Conservation (phyloP, 2,113 vertebrate genomes). For the Varanus komodoensis region DNA sequence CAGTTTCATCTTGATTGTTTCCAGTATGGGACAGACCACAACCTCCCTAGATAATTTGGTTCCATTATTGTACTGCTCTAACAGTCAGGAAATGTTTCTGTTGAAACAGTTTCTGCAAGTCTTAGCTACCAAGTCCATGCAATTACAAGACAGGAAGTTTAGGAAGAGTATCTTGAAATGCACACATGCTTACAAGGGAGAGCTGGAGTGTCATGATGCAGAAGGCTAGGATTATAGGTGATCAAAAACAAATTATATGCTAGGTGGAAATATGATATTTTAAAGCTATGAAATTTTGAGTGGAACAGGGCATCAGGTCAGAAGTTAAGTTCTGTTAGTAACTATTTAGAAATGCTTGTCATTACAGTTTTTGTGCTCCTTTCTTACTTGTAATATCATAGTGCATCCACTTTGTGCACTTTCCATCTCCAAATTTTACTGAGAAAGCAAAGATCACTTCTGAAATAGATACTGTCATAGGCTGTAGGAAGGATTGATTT, state of each 20-base stretch:
- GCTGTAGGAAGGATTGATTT: conserved; percentile 3
- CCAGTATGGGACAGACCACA: no score
- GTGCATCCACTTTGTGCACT: background rate
- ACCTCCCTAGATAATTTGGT: no score
- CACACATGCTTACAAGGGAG: background rate
- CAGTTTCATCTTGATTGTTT: no score
- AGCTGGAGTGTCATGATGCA: background rate
- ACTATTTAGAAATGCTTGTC: background rate
- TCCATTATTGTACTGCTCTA: no score
- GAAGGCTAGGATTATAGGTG: background rate
- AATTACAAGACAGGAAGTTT: background rate
- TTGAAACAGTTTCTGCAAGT: background rate
- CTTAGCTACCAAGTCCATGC: background rate
- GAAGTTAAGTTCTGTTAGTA: background rate
- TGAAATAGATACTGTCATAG: background rate
- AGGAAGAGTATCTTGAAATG: conserved; percentile 17
- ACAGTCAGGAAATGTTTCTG: no score
- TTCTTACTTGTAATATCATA: background rate
- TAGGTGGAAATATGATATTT: background rate
- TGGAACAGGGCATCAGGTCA: background rate
- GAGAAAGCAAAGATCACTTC: background rate
- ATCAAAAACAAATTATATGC: background rate
- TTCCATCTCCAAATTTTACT: background rate
- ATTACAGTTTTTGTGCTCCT: background rate
- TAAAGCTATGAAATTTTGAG: conserved; percentile 2